phyloP scores from a whole-genome alignment of 2,888 invertebrate genomes.

The Miltochrista miniata region DNA sequence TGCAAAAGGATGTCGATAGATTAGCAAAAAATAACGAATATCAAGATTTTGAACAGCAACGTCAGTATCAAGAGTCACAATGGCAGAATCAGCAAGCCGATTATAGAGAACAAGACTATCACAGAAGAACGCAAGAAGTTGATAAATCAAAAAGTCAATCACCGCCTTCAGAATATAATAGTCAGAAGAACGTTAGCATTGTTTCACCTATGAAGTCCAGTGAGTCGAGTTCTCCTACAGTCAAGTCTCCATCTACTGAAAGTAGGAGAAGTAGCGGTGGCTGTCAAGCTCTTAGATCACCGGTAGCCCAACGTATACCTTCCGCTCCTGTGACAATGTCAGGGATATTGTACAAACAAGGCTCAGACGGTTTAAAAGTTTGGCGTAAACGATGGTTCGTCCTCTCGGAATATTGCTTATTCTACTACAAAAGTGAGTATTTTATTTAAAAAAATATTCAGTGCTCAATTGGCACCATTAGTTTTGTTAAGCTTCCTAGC shows the following conservation, averaged over 20 bases:
- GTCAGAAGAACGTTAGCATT: conserved; percentile 57
- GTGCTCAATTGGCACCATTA: too few species aligned
- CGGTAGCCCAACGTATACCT: conserved; percentile 92
- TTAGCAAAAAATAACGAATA: conserved; percentile 72
- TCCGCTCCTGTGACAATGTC: conserved; percentile 93
- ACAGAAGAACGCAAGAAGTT: conserved; percentile 58
- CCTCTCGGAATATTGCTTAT: conserved; percentile 95
- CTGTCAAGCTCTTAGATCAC: conserved; percentile 88
- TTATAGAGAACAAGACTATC: conserved; percentile 63
- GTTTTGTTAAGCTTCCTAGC: too few species aligned
- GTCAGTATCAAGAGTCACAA: conserved; percentile 67
- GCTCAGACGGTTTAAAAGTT: conserved; percentile 95
- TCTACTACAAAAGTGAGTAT: conserved; percentile 94
- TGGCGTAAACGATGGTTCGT: conserved; percentile 99
- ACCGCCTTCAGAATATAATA: conserved; percentile 63
- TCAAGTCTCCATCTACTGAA: conserved; percentile 79
- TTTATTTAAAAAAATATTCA: not conserved
- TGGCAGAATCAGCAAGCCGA: conserved; percentile 71
- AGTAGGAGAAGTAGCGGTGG: conserved; percentile 78
- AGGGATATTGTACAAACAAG: conserved; percentile 96
- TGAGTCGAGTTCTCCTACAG: conserved; percentile 74
- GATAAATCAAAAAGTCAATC: conserved; percentile 65
- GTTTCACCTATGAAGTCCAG: conserved; percentile 78
- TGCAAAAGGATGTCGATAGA: conserved; percentile 68
- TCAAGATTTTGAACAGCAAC: conserved; percentile 68